Base-by-base conservation (phyloP, 2,113 vertebrate genomes). In the Puma concolor region DNA sequence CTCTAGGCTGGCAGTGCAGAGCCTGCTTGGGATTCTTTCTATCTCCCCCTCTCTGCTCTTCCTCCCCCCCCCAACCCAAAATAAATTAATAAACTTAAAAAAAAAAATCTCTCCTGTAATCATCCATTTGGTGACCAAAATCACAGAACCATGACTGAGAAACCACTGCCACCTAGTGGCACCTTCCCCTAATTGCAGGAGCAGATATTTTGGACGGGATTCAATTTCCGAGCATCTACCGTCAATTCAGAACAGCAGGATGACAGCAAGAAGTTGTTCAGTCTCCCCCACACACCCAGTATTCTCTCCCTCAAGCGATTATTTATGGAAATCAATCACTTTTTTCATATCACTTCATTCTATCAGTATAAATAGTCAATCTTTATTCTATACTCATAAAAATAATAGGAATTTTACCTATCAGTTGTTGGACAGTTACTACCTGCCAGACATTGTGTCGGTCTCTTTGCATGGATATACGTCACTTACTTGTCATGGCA, bases 101-200 rank as follows among this genome's bases (percentile, higher is more conserved):
- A 19, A 19, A 21, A 9, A 60, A 25, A 60, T 60, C 7, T 57
- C 64, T 66, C 64, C 11, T 66, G 29, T 19, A 14, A 44, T 44
- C 31, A 33, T 8, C 21, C 50, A 10, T 44, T 69, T 57, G 33
- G 66, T 48, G 48, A 72, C 25, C 0, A 8, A 77, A 69, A 72
- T 38, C 64, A 71, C 31, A 81, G 44, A 69, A 38, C 72, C 2
- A 15, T n/a, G 93, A 36, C 38, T 76, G 29, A 63, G 88, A 91
- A 91, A 29, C 54, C 54, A 97, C 88, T 88, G 91, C 91, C 96
- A 88, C 96, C 88, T 89, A 48, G 91, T 95, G 93, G 84, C 7
- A 5, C 0, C 7, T 54, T 50, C 50, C 88, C 79, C 84, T 96
- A 96, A 97, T 94, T 96, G 94, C 93, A 94, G 88, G 96, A 29